phyloP scores from a whole-genome alignment of 1,140 invertebrate genomes.

The Epicauta chinensis region DNA sequence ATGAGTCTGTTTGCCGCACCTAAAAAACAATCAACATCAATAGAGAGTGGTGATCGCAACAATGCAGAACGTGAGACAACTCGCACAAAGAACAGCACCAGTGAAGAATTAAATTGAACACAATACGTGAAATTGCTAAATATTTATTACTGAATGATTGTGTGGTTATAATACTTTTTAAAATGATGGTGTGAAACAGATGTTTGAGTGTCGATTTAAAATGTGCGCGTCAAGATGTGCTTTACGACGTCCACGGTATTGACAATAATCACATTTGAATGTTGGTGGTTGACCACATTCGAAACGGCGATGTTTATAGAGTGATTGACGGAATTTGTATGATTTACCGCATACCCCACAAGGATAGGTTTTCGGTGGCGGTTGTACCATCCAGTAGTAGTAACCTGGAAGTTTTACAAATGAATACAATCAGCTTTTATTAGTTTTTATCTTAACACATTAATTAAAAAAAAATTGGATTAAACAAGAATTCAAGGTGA shows the following conservation, averaged over 20 bases:
- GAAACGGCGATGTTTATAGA: constrained; percentile 25
- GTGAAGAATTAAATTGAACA: too few species aligned
- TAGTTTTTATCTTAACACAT: too few species aligned
- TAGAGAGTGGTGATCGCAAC: too few species aligned
- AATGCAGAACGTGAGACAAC: too few species aligned
- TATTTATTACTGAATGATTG: too few species aligned
- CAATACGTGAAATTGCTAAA: too few species aligned
- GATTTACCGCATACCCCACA: constrained; percentile 23
- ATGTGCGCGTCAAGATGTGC: constrained; percentile 42
- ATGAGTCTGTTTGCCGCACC: background rate
- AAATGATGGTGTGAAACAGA: background rate
- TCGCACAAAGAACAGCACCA: too few species aligned
- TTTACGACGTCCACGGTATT: constrained; percentile 41
- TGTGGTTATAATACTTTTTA: background rate
- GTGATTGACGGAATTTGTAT: constrained; percentile 20
- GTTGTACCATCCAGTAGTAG: background rate
- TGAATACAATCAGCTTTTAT: too few species aligned
- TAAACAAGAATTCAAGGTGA: too few species aligned
- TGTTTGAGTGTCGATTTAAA: constrained; percentile 12
- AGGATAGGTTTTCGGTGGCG: background rate
- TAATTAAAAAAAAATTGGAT: too few species aligned
- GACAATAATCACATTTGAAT: constrained; percentile 51
- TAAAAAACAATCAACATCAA: constrained; percentile 3
- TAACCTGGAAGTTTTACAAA: too few species aligned
- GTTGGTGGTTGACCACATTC: constrained; percentile 54